Evolutionary conservation across 2,113 vertebrate species (phyloP).

Genomic region (Rhinogobius similis): DNA sequence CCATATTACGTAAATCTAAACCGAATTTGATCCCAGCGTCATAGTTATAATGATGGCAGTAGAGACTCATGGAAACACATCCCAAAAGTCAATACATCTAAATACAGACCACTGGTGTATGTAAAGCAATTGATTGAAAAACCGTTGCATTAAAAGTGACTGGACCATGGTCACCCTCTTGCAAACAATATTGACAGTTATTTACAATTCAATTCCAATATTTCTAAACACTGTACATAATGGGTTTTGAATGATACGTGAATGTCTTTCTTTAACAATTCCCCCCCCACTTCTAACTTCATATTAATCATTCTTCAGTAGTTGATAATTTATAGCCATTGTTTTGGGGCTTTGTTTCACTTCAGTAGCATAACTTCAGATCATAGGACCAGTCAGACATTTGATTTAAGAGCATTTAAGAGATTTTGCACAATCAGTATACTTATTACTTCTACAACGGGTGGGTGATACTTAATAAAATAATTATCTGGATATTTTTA

Average conservation of each 20-base stretch:
- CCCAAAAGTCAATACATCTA: neutral
- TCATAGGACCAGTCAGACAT: no score
- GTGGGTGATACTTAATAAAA: no score
- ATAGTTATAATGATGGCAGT: neutral
- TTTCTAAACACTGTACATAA: neutral
- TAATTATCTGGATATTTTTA: no score
- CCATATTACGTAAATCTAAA: neutral
- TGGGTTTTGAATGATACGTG: neutral
- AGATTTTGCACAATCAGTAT: no score
- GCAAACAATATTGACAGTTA: neutral
- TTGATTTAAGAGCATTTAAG: no score
- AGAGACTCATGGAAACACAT: slow-evolving; percentile 1
- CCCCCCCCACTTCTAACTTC: no score
- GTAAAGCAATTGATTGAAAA: neutral
- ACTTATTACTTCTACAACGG: no score
- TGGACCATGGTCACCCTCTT: neutral
- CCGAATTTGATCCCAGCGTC: neutral
- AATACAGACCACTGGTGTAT: neutral
- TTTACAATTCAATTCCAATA: no score
- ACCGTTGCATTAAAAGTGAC: neutral
- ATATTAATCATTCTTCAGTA: no score
- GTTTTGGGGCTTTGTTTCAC: no score
- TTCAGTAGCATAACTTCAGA: no score
- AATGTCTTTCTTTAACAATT: neutral
- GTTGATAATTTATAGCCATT: no score